phyloP scores from a whole-genome alignment of 2,888 invertebrate species.

The Plutella xylostella region DNA sequence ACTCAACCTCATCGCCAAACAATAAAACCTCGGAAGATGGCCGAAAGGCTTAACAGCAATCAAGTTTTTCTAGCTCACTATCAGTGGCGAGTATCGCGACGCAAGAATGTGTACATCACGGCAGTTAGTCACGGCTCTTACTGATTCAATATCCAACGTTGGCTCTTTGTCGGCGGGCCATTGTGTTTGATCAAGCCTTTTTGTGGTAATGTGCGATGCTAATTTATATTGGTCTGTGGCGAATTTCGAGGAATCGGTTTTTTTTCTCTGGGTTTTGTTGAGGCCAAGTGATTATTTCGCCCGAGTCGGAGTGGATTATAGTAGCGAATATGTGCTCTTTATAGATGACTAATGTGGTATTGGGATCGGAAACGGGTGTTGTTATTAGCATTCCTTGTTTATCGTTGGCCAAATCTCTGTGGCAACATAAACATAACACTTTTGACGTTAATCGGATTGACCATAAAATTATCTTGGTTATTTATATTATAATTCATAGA shows the following conservation, averaged over 20 bases:
- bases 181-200: conserved; percentile 36
- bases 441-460: too few relatives aligned
- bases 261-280: conserved; percentile 23
- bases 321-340: too few relatives aligned
- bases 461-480: too few relatives aligned
- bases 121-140: conserved; percentile 44
- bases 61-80: not conserved
- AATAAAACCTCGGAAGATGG: not conserved
- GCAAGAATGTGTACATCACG: conserved; percentile 42
- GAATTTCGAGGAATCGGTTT: conserved; percentile 31
- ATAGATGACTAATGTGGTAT: too few relatives aligned
- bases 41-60: too few relatives aligned
- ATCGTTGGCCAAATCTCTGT: too few relatives aligned
- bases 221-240: conserved; percentile 39
- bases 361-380: too few relatives aligned
- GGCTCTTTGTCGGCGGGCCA: conserved; percentile 21
- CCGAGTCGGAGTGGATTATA: too few relatives aligned
- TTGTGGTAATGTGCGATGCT: conserved; percentile 31
- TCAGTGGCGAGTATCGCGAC: conserved; percentile 25
- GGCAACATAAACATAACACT: too few relatives aligned
- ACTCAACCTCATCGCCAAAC: not conserved
- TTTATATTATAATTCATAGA: too few relatives aligned
- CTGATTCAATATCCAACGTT: conserved; percentile 21
- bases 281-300: not conserved
- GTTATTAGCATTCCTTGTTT: too few relatives aligned